phyloP scores from a whole-genome alignment of 2,797 vertebrate species.

The Enteromius treurensis region DNA sequence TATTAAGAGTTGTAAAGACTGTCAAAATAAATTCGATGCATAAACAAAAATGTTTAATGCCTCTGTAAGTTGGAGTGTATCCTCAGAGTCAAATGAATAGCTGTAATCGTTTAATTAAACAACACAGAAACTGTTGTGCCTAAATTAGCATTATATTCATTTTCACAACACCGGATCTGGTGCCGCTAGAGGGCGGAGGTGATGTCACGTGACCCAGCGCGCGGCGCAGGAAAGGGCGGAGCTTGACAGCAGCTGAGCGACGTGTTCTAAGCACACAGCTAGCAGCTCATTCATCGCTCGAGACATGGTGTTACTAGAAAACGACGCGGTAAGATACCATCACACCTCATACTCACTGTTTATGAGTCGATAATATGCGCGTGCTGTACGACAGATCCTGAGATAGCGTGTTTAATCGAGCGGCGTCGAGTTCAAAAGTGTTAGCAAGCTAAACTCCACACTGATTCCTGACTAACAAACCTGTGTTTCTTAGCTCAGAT shows the following conservation, averaged over 20 bases:
- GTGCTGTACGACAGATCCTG: background rate
- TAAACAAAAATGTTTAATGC: too few species aligned
- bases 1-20: too few species aligned
- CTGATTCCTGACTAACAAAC: background rate
- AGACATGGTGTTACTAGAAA: constrained; percentile 82
- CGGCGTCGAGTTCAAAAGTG: background rate
- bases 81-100: too few species aligned
- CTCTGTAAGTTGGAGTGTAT: too few species aligned
- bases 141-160: too few species aligned
- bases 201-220: background rate
- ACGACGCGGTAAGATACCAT: constrained; percentile 77
- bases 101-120: too few species aligned
- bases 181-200: constrained; percentile 44
- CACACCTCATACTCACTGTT: background rate
- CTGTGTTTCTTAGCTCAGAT: rapidly evolving
- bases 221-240: constrained; percentile 58
- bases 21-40: too few species aligned
- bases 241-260: constrained; percentile 65
- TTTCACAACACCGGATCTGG: too few species aligned
- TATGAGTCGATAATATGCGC: background rate
- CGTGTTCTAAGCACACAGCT: constrained; percentile 73
- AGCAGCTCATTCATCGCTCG: background rate
- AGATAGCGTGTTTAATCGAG: background rate
- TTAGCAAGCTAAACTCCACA: constrained; percentile 28
- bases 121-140: too few species aligned